Evolutionary conservation across 2,888 invertebrate genomes (phyloP), one percentile per base, ranked within the genome.

Genomic region (Drosophila glabriapex): DNA sequence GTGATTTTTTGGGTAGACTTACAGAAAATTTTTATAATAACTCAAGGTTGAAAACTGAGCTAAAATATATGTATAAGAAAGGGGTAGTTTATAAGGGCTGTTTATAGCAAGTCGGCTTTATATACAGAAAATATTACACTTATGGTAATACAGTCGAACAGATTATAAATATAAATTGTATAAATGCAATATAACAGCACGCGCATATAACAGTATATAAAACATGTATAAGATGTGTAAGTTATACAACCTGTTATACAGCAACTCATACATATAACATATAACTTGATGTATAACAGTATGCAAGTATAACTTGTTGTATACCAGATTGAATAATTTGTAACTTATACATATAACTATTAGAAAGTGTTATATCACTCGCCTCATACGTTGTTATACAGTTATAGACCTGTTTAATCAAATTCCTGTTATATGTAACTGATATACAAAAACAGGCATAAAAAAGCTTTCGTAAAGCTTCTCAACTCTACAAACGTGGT

Each of bases 371-470:
- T 25, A 19, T 35, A 55, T 3, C 10, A 19, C 4, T n/a, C 6
- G 10, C n/a, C 9, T 28, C 14, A 14, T n/a, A 37, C 2, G 19
- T 41, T 49, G 25, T 37, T 16, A 16, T 46, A 46, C 16, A 1
- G 14, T 37, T 9, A 46, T 46, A 46, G 9, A 46, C 16, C 41
- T 6, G 1, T 41, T 6, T 49, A 33, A 25, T 29, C 19, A 4
- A 16, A 12, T n/a, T n/a, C 3, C 0, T 10, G 29, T 28, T 33
- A 22, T 22, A 29, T 3, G 1, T 3, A 25, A 5, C 14, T 19
- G 14, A 14, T 29, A 29, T 35, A 29, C 6, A 9, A n/a, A 29
- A 39, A 43, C 33, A 55, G 76, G 74, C 43, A 62, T 63, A 74
- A 76, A 33, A 46, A 4, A 28, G 46, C 54, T 67, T 2, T 54